Evolutionary conservation across 2,888 invertebrate species (phyloP).

Genomic region (Mylabris sibirica): DNA sequence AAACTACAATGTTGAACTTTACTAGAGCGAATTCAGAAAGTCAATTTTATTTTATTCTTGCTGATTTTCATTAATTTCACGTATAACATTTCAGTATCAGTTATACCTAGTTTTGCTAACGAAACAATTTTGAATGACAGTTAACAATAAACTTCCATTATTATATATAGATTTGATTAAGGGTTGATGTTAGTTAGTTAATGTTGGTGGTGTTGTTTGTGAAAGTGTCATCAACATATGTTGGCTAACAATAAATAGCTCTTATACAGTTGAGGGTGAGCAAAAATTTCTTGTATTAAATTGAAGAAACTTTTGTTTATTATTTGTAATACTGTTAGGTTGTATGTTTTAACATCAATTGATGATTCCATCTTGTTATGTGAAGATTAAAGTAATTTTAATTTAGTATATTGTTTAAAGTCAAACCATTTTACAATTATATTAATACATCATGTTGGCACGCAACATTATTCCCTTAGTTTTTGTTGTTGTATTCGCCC

Average conservation of each 20-base stretch:
- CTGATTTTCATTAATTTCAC: too few relatives aligned
- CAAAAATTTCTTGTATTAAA: neutral
- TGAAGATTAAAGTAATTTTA: constrained; percentile 7
- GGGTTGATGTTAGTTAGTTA: constrained; percentile 8
- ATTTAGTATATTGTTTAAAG: constrained; percentile 24
- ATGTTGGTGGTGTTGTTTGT: too few relatives aligned
- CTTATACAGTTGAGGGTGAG: constrained; percentile 15
- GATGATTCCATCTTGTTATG: constrained; percentile 3
- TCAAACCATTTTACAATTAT: constrained; percentile 19
- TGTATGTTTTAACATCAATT: too few relatives aligned
- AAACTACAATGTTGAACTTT: neutral
- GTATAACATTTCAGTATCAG: too few relatives aligned
- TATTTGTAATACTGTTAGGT: neutral
- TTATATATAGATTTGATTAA: constrained; percentile 20
- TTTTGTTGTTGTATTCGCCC: neutral
- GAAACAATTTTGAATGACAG: neutral
- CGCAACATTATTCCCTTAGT: constrained; percentile 12
- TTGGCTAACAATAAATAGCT: constrained; percentile 42
- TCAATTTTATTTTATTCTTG: too few relatives aligned
- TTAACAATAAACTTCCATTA: neutral
- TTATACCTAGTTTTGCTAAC: neutral
- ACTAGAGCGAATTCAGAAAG: neutral
- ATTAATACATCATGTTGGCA: constrained; percentile 18
- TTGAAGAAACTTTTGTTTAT: neutral
- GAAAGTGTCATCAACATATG: constrained; percentile 43